These are phyloP conservation scores for Clytia hemisphaerica DNA, from an alignment of 30 jellyfish, hydroid and myxozoan genomes.

Conservation along the genomic window DNA sequence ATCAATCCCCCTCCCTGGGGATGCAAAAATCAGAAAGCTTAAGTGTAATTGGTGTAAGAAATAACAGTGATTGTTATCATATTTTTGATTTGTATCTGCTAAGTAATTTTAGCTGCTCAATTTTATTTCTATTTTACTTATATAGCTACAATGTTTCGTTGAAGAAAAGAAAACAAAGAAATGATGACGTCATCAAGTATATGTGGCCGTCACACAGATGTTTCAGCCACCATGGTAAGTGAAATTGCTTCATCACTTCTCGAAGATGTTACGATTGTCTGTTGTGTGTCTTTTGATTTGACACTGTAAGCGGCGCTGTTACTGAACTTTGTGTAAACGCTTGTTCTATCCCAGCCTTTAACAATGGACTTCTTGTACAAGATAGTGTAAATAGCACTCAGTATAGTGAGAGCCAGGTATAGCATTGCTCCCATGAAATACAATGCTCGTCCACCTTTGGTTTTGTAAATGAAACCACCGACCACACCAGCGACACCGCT, in stretches of 20 bases:
- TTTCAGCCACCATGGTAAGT: background rate
- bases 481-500: constrained; percentile 15
- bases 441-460: constrained; percentile 10
- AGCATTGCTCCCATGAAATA: background rate
- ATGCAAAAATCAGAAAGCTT: too few species aligned
- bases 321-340: too few species aligned
- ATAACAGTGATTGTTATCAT: too few species aligned
- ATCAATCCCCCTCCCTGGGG: too few species aligned
- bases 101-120: background rate
- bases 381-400: constrained; percentile 1
- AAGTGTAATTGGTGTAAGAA: too few species aligned
- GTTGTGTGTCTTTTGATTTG: too few species aligned
- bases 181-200: too few species aligned
- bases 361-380: too few species aligned
- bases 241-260: constrained; percentile 12
- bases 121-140: background rate
- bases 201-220: background rate
- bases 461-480: constrained; percentile 24
- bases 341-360: too few species aligned
- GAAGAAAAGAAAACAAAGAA: constrained; percentile 8
- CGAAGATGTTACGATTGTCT: too few species aligned
- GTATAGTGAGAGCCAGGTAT: background rate
- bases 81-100: too few species aligned
- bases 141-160: constrained; percentile 28
- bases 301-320: too few species aligned